Conservation (phyloP, 2,888 invertebrate genomes). For the Xylophagus ater region DNA sequence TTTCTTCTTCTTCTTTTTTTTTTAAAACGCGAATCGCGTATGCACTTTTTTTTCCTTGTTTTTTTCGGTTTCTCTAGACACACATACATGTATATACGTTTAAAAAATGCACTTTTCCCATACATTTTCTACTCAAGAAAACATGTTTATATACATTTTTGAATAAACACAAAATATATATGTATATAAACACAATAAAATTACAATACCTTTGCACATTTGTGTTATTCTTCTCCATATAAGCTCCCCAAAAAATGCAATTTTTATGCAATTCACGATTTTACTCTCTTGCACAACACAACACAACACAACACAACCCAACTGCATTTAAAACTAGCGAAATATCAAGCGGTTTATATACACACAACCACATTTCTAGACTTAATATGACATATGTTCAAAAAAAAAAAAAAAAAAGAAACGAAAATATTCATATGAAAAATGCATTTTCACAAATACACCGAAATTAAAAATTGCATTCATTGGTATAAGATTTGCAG, state of each 20-base stretch:
- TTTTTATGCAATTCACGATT: slow-evolving; percentile 15
- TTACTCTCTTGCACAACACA: too few species aligned
- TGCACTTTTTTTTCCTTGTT: neutral
- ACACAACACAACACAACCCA: slow-evolving; percentile 11
- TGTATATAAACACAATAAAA: slow-evolving; percentile 9
- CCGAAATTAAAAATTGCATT: too few species aligned
- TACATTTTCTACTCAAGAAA: slow-evolving; percentile 9
- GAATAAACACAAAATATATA: too few species aligned
- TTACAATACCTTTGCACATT: too few species aligned
- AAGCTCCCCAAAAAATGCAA: slow-evolving; percentile 15
- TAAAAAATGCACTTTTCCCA: neutral
- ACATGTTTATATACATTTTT: too few species aligned
- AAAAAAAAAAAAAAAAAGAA: neutral
- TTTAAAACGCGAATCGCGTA: slow-evolving; percentile 10
- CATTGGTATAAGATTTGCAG: too few species aligned
- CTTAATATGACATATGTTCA: neutral
- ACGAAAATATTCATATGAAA: too few species aligned
- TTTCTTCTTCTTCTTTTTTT: slow-evolving; percentile 20
- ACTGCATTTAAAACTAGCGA: slow-evolving; percentile 7
- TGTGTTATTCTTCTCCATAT: too few species aligned
- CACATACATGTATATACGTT: slow-evolving; percentile 4
- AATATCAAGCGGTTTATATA: neutral
- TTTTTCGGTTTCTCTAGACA: slow-evolving; percentile 10
- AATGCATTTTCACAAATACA: too few species aligned
- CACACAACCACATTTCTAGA: neutral